Evolutionary conservation across 2,797 vertebrate species (phyloP), one percentile per base, ranked within the genome.

Genomic region (Epinephelus awoara): DNA sequence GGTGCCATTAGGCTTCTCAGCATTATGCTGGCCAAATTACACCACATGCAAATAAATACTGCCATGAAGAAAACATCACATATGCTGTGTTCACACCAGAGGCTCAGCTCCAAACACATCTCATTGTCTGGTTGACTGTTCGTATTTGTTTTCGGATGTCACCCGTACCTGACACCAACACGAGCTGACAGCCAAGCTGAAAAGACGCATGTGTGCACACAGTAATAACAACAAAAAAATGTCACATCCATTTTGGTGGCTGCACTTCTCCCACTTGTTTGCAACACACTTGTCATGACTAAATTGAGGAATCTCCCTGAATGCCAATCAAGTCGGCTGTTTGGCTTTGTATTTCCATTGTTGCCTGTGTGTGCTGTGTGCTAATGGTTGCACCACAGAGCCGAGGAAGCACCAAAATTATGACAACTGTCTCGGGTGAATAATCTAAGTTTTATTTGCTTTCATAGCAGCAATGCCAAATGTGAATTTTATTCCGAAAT

Each of bases 291-390:
- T 81, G 80, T 83, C 82, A 75, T 12, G 70, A 75, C 79, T 72
- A 68, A 81, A 90, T 61, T 67, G 70, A 88, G 49, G 52, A 82
- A 70, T 85, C 52, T 42, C 78, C 73, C 59, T 46, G 69, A 86
- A 58, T 64, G 68, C 64, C 71, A 68, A 81, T 83, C 59, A 70
- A 50, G 67, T 17, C 2, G 4, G 46, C 70, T 56, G 34, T 42
- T 64, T 18, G 57, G 42, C 34, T 75, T 64, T 42, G 77, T 51
- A 55, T 78, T 80, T 65, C 50, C 17, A 27, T 4, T n/a, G 13
- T 50, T 18, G 15, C 29, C 57, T 4, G 9, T 56, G 66, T 21
- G 17, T n/a, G 56, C 57, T 12, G 1, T 21, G 55, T 29, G 18
- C 18, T 47, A 61, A 74, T 51, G 59, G 74, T 27, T 21, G 27